These are phyloP conservation scores for Periparus ater DNA, from an alignment of 2,797 vertebrate genomes.

Conservation along the genomic window DNA sequence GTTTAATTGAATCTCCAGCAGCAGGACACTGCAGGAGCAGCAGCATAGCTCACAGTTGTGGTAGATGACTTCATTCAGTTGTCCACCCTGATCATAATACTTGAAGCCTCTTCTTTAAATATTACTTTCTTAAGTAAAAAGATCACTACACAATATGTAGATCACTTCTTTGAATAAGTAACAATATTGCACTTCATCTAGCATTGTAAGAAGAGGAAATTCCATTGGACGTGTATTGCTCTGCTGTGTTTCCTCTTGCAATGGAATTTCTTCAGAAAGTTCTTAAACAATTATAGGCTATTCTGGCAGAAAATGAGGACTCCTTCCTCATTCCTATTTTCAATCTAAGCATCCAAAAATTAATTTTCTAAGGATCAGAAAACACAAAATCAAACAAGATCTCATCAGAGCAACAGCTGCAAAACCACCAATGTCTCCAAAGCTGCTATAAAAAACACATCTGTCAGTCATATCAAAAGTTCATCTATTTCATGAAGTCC, in stretches of 20 bases:
- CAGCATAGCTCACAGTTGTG: neutral
- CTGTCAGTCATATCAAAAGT: neutral
- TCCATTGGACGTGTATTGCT: neutral
- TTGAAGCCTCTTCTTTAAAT: neutral
- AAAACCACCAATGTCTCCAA: neutral
- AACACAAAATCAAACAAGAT: neutral
- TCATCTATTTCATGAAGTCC: neutral
- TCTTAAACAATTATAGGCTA: neutral
- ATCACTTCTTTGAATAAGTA: neutral
- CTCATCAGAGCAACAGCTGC: neutral
- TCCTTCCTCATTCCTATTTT: neutral
- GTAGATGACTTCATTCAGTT: fast-evolving
- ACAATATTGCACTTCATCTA: neutral
- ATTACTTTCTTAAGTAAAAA: neutral
- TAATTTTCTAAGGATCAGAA: neutral
- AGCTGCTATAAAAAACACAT: neutral
- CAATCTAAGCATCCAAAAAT: neutral
- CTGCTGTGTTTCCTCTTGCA: neutral
- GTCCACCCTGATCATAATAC: neutral
- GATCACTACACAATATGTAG: neutral
- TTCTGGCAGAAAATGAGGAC: neutral
- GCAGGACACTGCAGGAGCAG: neutral
- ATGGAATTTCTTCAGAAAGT: neutral
- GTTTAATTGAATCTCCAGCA: neutral
- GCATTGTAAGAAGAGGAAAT: neutral